These are phyloP conservation scores for Potamarius usumacintae DNA, from an alignment of 2,113 vertebrate genomes.

Conservation along the genomic window DNA sequence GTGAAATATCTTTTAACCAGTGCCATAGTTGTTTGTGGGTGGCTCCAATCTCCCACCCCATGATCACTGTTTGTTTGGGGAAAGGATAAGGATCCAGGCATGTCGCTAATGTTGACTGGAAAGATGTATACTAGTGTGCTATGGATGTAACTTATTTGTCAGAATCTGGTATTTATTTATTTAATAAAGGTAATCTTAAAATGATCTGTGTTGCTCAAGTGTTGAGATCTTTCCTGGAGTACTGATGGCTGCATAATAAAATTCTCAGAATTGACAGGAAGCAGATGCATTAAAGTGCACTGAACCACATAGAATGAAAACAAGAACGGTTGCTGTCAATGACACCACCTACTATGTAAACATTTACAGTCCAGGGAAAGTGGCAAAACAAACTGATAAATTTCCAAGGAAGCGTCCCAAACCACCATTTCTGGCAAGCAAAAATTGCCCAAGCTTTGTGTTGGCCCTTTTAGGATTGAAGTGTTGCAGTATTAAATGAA, in stretches of 20 bases:
- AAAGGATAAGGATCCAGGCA: conserved; percentile 12
- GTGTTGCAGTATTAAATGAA: not conserved
- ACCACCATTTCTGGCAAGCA: not conserved
- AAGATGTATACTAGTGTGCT: conserved; percentile 6
- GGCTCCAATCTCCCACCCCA: not conserved
- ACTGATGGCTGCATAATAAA: not conserved
- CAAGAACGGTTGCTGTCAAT: not conserved
- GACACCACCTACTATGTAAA: conserved; percentile 17
- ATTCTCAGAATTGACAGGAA: not conserved
- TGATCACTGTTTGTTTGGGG: not conserved
- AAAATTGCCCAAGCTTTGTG: not conserved
- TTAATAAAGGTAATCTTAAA: conserved; percentile 52
- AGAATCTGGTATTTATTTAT: conserved; percentile 83
- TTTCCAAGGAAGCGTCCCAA: not conserved
- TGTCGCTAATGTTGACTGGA: conserved; percentile 22
- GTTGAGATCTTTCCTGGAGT: not conserved
- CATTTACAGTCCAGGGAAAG: not conserved
- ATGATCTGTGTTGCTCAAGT: conserved; percentile 12
- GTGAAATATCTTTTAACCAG: conserved; percentile 25
- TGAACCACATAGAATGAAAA: not conserved
- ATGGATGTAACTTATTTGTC: conserved; percentile 80
- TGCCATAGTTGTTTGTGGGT: conserved; percentile 32
- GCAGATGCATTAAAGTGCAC: conserved; percentile 5
- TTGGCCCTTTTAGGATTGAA: not conserved
- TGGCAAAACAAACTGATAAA: not conserved